Base-by-base conservation (phyloP, 92 coral and sea anemone genomes). In the Desmophyllum pertusum region DNA sequence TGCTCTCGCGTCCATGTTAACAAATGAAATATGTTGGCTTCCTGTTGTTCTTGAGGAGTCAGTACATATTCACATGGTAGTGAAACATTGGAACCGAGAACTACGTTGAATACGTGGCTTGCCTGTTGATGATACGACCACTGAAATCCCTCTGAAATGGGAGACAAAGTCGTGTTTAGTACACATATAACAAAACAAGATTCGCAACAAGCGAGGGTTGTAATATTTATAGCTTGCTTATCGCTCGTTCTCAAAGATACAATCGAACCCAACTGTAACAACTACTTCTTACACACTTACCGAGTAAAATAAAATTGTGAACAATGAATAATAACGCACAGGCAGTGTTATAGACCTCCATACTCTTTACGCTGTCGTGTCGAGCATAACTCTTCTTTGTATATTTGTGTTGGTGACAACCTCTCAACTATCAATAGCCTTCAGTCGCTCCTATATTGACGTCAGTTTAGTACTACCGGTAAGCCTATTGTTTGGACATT, bases 1-100 rank as follows among this genome's bases (percentile, higher is more conserved):
- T 73, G 68, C 31, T 89, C 92, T 25, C 90, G 78, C 48, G 88
- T 79, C 92, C 92, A 89, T 50, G 87, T 81, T 27, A 85, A 30
- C 57, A 85, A 36, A 59, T 63, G n/a, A n/a, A n/a, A n/a, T n/a
- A n/a, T n/a, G n/a, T n/a, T n/a, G n/a, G n/a, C n/a, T n/a, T n/a
- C n/a, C 46, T 59, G 80, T 29, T 76, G 67, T 36, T 89, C 92
- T n/a, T 67, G 76, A 18, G 90, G 73, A 64, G 83, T 85, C 17
- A 89, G 86, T 21, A 25, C 65, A 63, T 73, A 89, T 3, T 89
- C 92, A 51, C 92, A 89, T 14, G 92, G 89, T 10, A 89, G 78
- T 19, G 81, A 48, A 33, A 81, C 75, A 9, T 64, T 71, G 18
- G 84, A 89, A 15, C 92, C 92, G 23, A 81, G 36, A 38, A 43